These are phyloP conservation scores for Diarsia dahlii DNA, from an alignment of 2,888 invertebrate genomes.

Conservation along the genomic window DNA sequence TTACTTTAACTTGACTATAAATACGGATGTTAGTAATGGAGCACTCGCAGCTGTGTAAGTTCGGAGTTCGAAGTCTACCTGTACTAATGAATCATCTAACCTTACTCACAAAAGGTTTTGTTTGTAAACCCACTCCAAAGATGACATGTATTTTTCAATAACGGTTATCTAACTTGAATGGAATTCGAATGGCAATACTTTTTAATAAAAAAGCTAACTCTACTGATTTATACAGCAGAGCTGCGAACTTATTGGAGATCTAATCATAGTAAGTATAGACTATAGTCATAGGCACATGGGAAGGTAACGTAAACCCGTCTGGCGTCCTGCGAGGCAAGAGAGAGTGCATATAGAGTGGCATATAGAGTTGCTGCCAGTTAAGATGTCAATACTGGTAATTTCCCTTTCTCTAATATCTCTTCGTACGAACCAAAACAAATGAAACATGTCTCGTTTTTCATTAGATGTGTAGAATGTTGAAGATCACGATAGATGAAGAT, in stretches of 20 bases:
- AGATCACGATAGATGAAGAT: too few species aligned
- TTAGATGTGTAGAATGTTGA: too few species aligned
- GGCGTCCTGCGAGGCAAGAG: not conserved
- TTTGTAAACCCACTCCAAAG: not conserved
- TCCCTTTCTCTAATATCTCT: too few species aligned
- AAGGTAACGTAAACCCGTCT: not conserved
- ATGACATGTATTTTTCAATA: not conserved
- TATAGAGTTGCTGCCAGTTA: too few species aligned
- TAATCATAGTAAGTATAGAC: not conserved
- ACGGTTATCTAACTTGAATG: not conserved
- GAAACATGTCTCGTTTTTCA: too few species aligned
- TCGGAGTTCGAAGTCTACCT: not conserved
- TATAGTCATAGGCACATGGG: not conserved
- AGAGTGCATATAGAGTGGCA: too few species aligned
- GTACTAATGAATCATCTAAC: constrained; percentile 23
- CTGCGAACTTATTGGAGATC: not conserved
- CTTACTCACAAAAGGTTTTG: constrained; percentile 23
- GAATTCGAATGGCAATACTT: not conserved
- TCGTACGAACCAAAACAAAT: too few species aligned
- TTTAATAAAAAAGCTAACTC: too few species aligned
- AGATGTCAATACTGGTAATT: too few species aligned
- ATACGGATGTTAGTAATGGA: too few species aligned
- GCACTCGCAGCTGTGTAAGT: constrained; percentile 5
- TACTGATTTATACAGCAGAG: too few species aligned
- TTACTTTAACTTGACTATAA: too few species aligned